Conservation (phyloP, 2,888 invertebrate genomes). For the Bombyx huttoni region DNA sequence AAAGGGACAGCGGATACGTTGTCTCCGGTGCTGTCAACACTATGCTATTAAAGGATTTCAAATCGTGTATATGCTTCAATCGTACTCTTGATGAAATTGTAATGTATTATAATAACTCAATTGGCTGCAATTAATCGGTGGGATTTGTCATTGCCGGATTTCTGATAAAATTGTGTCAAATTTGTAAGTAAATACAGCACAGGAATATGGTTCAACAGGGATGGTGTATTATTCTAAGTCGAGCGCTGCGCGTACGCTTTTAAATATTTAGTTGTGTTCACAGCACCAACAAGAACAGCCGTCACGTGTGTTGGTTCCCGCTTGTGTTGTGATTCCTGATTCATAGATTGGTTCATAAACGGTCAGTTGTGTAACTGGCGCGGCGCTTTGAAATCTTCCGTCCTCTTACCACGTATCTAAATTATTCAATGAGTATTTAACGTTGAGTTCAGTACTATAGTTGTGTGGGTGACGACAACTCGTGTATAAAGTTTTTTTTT, state of each 20-base stretch:
- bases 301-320: constrained; percentile 38
- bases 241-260: constrained; percentile 50
- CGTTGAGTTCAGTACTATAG: constrained; percentile 27
- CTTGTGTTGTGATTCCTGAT: constrained; percentile 28
- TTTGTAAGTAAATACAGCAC: constrained; percentile 27
- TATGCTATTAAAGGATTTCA: constrained; percentile 17
- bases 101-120: too few species aligned
- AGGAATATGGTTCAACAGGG: constrained; percentile 29
- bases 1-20: constrained; percentile 53
- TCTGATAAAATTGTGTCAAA: constrained; percentile 29
- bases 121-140: too few species aligned
- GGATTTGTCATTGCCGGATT: too few species aligned
- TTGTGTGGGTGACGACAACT: constrained; percentile 24
- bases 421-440: constrained; percentile 29
- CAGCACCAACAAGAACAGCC: constrained; percentile 63
- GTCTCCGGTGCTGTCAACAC: constrained; percentile 62
- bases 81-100: neutral
- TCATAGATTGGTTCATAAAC: constrained; percentile 27
- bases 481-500: constrained; percentile 25
- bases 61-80: constrained; percentile 1
- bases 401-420: constrained; percentile 24
- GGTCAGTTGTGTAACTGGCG: constrained; percentile 36
- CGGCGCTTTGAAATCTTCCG: constrained; percentile 26
- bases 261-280: constrained; percentile 60
- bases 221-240: constrained; percentile 32